Evolutionary conservation across 2,113 vertebrate genomes (phyloP), one percentile per base, ranked within the genome.

Genomic region (Ictalurus furcatus): DNA sequence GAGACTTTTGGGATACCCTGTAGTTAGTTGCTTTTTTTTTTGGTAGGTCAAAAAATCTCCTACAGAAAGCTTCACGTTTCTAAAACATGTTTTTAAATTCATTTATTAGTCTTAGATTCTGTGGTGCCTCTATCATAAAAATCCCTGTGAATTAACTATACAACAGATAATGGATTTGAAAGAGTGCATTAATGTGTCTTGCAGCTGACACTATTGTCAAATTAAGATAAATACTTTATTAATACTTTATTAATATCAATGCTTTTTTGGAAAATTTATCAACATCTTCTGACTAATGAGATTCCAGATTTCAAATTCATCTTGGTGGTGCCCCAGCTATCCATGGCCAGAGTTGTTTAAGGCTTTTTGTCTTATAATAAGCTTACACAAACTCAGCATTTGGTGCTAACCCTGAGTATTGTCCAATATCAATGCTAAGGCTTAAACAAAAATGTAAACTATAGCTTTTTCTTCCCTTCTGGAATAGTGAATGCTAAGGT

Each of bases 361-460:
- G 14, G 14, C 14, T 9, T 58, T 81, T 54, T 81, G 23, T 52
- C 19, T 14, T 14, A 21, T 40, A 28, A 28, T 81, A 37, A 34
- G 76, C 23, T 13, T 19, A 6, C 23, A 71, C 11, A 52, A 88
- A 67, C 21, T 69, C 30, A 71, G 79, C 79, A 71, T 88, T 59
- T 83, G 52, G 48, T 25, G 23, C 34, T n/a, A 73, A 73, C 63
- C 65, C 19, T 37, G 65, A 83, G 23, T 58, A 17, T 40, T 83
- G 79, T 56, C 63, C 28, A 19, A 37, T 81, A 8, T 69, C n/a
- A 81, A 25, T 37, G 14, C 21, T 69, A 56, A 82, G 48, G 23
- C n/a, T 88, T 40, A 40, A 88, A 44, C 52, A 73, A 37, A 71
- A 88, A 83, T 73, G 23, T 73, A 25, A 82, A 67, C 23, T 71